Evolutionary conservation across 2,113 vertebrate genomes (phyloP).

Genomic region (Tamias sibiricus): DNA sequence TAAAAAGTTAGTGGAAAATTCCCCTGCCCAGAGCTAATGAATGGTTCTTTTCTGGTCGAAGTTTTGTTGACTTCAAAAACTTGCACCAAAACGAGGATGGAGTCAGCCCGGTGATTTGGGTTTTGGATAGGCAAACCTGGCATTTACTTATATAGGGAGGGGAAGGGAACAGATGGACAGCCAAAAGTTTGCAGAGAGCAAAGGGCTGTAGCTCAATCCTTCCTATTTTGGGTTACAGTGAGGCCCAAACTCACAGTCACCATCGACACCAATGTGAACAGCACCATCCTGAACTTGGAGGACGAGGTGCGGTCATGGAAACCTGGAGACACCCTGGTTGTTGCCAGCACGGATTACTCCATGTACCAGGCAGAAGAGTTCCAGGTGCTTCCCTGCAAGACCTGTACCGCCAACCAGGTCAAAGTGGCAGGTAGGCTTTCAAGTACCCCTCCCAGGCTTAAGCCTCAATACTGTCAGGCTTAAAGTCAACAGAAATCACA

Average conservation of each 20-base stretch:
- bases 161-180: neutral
- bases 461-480: neutral
- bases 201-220: slow-evolving; percentile 4
- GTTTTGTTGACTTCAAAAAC: slow-evolving; percentile 77
- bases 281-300: slow-evolving; percentile 86
- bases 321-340: slow-evolving; percentile 86
- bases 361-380: slow-evolving; percentile 94
- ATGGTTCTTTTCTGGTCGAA: slow-evolving; percentile 73
- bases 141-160: slow-evolving; percentile 11
- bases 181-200: neutral
- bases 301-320: slow-evolving; percentile 86
- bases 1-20: slow-evolving; percentile 82
- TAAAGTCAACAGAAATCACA: neutral
- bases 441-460: accelerated
- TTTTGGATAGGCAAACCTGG: slow-evolving; percentile 36
- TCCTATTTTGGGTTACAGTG: slow-evolving; percentile 85
- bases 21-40: slow-evolving; percentile 77
- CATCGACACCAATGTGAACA: slow-evolving; percentile 91
- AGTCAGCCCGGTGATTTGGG: slow-evolving; percentile 43
- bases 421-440: slow-evolving; percentile 92
- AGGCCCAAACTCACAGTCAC: slow-evolving; percentile 93
- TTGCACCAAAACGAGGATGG: slow-evolving; percentile 30
- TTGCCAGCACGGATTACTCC: slow-evolving; percentile 91
- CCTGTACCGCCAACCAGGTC: slow-evolving; percentile 90
- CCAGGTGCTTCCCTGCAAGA: slow-evolving; percentile 85